Percentiles rank a stretch among this genome's conserved stretches.
Evolutionary conservation across 2,888 invertebrate species (phyloP).

Genomic region (Amiota minor): DNA sequence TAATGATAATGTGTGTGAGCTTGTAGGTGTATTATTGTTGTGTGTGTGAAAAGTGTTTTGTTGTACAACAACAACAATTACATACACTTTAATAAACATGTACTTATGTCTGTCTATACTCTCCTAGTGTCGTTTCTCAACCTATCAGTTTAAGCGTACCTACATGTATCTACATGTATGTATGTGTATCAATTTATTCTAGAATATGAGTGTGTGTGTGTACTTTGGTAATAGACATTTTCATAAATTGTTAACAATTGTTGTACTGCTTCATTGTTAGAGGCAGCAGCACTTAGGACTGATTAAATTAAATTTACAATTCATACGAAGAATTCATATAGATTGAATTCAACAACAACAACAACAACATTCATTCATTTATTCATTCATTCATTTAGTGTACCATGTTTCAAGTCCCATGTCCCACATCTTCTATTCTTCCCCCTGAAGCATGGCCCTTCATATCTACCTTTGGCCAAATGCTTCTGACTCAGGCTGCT

Average conservation of each 20-base stretch:
- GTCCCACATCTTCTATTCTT: not conserved
- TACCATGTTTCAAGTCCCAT: too few species aligned
- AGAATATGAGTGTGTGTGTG: not conserved
- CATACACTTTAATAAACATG: slow-evolving; percentile 31
- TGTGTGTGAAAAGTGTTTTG: slow-evolving; percentile 27
- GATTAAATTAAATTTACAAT: slow-evolving; percentile 62
- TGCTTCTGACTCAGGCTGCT: not conserved
- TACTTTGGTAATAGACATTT: slow-evolving; percentile 52
- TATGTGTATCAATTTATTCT: not conserved
- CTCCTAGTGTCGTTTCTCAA: not conserved
- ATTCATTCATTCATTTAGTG: not conserved
- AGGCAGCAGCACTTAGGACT: slow-evolving; percentile 57
- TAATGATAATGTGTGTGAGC: slow-evolving; percentile 28
- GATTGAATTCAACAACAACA: too few species aligned
- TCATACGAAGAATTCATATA: slow-evolving; percentile 42
- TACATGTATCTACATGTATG: not conserved
- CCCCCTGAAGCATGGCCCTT: too few species aligned
- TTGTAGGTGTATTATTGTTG: slow-evolving; percentile 18
- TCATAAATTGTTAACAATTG: slow-evolving; percentile 62
- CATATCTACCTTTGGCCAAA: not conserved
- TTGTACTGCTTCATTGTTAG: slow-evolving; percentile 38
- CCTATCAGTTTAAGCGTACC: not conserved
- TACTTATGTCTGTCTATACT: not conserved
- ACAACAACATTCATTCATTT: not conserved
- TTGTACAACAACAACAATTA: slow-evolving; percentile 40